These are phyloP conservation scores for Poeciliopsis paucimaculata DNA, from an alignment of 2,797 vertebrate species.

Conservation along the genomic window DNA sequence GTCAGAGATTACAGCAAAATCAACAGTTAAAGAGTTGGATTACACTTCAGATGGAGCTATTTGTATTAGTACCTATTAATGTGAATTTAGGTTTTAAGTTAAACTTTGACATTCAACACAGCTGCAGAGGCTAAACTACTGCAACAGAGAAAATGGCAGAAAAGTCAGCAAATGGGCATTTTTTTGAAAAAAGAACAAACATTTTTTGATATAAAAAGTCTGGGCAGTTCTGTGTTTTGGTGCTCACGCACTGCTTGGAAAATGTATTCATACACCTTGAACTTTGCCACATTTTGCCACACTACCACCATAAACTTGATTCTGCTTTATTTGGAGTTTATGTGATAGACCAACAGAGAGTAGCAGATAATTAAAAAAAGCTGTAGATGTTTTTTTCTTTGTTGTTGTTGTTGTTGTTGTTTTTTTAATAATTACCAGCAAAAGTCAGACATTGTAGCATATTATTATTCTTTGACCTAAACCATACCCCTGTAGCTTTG, in stretches of 20 bases:
- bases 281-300: background rate
- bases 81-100: slow-evolving; percentile 20
- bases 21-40: slow-evolving; percentile 66
- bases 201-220: background rate
- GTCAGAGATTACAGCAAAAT: slow-evolving; percentile 69
- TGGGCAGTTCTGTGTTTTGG: background rate
- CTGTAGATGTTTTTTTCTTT: background rate
- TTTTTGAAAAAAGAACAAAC: background rate
- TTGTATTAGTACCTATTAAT: slow-evolving; percentile 33
- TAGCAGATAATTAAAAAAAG: background rate
- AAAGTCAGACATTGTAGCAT: background rate
- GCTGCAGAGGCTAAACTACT: background rate
- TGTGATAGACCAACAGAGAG: background rate
- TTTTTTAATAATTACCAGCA: background rate
- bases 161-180: background rate
- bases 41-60: slow-evolving; percentile 46
- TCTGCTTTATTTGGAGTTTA: background rate
- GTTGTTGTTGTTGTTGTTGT: too few species aligned
- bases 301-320: background rate
- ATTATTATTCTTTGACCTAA: background rate
- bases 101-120: background rate
- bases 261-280: background rate
- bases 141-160: background rate
- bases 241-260: background rate
- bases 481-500: background rate